phyloP scores from a whole-genome alignment of 2,888 invertebrate genomes.

The Pilophorus perplexus region DNA sequence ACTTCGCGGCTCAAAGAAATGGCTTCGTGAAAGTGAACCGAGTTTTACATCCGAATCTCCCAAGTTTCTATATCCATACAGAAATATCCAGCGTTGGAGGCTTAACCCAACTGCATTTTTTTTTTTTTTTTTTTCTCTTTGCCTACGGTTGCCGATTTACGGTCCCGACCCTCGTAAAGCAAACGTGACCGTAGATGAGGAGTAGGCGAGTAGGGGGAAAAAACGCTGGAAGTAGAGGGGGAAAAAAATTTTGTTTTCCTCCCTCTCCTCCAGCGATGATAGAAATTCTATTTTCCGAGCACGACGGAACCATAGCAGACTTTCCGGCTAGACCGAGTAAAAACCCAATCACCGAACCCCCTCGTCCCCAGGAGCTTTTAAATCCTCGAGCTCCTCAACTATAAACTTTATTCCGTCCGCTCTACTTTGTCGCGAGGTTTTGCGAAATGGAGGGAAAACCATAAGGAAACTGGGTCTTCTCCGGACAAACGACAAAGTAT shows the following conservation, averaged over 20 bases:
- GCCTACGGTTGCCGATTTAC: constrained; percentile 18
- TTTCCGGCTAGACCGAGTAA: not conserved
- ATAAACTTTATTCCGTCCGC: constrained; percentile 15
- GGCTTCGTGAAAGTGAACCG: too few relatives aligned
- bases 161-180: too few relatives aligned
- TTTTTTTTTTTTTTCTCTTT: too few relatives aligned
- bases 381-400: constrained; percentile 13
- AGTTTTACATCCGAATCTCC: too few relatives aligned
- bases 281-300: constrained; percentile 19
- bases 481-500: not conserved
- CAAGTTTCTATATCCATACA: too few relatives aligned
- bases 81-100: too few relatives aligned
- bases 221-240: not conserved
- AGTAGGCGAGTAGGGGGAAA: not conserved
- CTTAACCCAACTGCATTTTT: too few relatives aligned
- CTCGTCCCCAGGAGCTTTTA: not conserved
- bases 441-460: not conserved
- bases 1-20: too few relatives aligned
- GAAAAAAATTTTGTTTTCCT: too few relatives aligned
- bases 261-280: constrained; percentile 9
- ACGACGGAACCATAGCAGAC: not conserved
- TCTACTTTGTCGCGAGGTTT: constrained; percentile 4
- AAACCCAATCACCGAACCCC: not conserved
- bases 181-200: constrained; percentile 7
- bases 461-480: too few relatives aligned